These are phyloP conservation scores for Pollicipes pollicipes DNA, from an alignment of 1,140 invertebrate genomes.

Conservation along the genomic window DNA sequence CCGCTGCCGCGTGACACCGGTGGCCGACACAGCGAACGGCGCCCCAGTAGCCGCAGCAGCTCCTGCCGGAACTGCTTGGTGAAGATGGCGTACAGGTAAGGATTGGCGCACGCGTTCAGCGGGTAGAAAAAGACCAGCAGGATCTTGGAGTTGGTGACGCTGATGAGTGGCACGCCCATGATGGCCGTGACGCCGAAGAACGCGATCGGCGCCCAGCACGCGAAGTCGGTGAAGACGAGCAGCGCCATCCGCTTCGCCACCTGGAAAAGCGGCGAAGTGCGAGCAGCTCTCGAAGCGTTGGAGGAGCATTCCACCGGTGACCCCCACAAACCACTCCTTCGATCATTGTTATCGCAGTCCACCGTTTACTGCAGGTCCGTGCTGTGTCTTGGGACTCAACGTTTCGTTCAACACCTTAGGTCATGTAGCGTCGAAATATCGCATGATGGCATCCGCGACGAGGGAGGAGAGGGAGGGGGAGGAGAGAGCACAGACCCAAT, in stretches of 20 bases:
- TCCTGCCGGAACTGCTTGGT: conserved; percentile 71
- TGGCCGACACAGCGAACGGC: conserved; percentile 41
- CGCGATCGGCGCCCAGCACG: conserved; percentile 66
- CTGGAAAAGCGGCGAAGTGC: conserved; percentile 37
- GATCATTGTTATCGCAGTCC: no score
- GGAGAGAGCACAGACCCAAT: no score
- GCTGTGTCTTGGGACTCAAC: no score
- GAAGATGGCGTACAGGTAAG: conserved; percentile 74
- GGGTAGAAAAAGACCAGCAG: conserved; percentile 81
- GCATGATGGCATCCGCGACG: no score
- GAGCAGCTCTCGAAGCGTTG: conserved; percentile 29
- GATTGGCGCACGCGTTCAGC: conserved; percentile 76
- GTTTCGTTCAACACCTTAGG: no score
- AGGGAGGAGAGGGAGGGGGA: no score
- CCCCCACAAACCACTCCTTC: no score
- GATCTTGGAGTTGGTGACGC: conserved; percentile 69
- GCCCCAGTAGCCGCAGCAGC: conserved; percentile 45
- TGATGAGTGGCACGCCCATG: conserved; percentile 57
- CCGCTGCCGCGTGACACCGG: conserved; percentile 22
- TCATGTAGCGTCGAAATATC: no score
- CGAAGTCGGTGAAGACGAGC: conserved; percentile 66
- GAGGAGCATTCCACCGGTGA: no score
- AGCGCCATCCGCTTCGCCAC: conserved; percentile 77
- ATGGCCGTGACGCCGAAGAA: conserved; percentile 66
- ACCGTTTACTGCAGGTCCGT: no score